Evolutionary conservation across 2,888 invertebrate species (phyloP).

Genomic region (Rhagophthalmus giganteus): DNA sequence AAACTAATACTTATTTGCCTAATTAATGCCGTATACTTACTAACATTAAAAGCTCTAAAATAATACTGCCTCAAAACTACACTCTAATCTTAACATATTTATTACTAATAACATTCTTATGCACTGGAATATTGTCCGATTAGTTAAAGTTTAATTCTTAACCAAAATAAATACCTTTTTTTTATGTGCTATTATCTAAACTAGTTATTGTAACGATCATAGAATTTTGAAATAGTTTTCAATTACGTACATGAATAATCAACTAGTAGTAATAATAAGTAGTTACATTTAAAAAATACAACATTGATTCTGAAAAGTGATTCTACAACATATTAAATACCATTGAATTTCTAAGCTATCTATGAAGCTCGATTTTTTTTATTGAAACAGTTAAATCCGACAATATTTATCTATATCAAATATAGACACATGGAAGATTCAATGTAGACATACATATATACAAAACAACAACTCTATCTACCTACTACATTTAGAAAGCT

Average conservation of each 20-base stretch:
- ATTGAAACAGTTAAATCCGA: no score
- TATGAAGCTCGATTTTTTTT: no score
- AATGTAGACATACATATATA: background rate
- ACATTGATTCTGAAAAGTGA: no score
- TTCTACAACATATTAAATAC: no score
- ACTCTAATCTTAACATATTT: background rate
- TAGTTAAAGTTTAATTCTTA: constrained; percentile 9
- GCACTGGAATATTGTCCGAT: constrained; percentile 17
- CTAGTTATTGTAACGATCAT: constrained; percentile 16
- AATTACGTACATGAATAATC: background rate
- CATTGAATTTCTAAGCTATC: no score
- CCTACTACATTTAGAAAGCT: no score
- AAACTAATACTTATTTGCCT: constrained; percentile 17
- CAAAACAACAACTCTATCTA: background rate
- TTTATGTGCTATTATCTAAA: no score
- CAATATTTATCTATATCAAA: no score
- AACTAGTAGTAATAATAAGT: background rate
- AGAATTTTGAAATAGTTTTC: background rate
- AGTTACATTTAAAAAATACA: no score
- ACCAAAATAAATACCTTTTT: constrained; percentile 22
- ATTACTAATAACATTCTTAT: constrained; percentile 4
- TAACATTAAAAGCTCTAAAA: constrained; percentile 20
- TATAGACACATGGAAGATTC: constrained; percentile 7
- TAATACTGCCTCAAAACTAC: constrained; percentile 18
- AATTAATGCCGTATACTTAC: constrained; percentile 1